Base-by-base conservation (phyloP, 92 coral and sea anemone species). In the Paragorgia papillata region DNA sequence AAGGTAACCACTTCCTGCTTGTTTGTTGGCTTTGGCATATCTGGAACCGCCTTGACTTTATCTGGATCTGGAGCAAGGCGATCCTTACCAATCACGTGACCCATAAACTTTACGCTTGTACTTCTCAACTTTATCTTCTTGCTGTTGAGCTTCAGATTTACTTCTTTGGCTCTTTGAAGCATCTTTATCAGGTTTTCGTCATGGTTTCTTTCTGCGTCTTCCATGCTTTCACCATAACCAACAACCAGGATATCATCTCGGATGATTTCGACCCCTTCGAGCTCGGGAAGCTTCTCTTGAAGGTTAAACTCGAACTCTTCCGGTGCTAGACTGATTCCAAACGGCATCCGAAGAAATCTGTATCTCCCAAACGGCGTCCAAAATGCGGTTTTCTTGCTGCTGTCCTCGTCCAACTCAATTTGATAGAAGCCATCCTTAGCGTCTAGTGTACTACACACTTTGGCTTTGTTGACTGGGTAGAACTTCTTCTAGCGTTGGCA, bases 141-240 rank as follows among this genome's bases (percentile, higher is more conserved):
- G 62, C 76, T 86, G 87, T 82, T 86, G 27, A 86, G 67, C 67
- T 82, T 86, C 22, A 81, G 80, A 30, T 86, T 74, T 1, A 65
- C 57, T 6, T 86, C 18, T 9, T 76, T 55, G 24, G 84, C 80
- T 77, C 80, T 56, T 30, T 68, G 15, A 22, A 85, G 82, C 7
- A 85, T 40, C 24, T 41, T 22, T 0, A 55, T 54, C 70, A 85
- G 76, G 39, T 80, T 85, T 41, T 62, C 55, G n/a, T 85, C 82
- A 54, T 85, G 89, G 76, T 80, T 76, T 15, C 1, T 39, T 26
- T 37, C 75, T 8, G 89, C 83, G 66, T 81, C 89, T 32, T 80
- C 76, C 9, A 56, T 19, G 43, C 74, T 85, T 53, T 86, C 76
- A 14, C 86, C 86, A 41, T 78, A 75, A 3, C 89, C 89, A n/a